A percentile compares a stretch with the other conserved stretches of the same genome.
phyloP scores from a whole-genome alignment of 2,797 vertebrate genomes.

The Petrocephalus schoutedeni region DNA sequence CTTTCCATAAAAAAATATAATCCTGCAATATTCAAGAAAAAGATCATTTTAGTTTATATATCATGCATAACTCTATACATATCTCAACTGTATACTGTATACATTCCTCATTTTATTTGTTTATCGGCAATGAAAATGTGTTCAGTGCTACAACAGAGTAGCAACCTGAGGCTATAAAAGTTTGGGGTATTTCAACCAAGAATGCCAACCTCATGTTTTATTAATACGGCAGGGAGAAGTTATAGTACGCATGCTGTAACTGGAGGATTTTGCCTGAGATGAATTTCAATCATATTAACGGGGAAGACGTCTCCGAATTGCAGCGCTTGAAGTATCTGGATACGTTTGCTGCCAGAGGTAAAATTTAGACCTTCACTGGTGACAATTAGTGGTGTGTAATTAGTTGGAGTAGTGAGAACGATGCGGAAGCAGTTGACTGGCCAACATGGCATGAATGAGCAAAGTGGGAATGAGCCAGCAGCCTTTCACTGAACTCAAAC shows the following conservation, averaged over 20 bases:
- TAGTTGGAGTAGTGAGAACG: slow-evolving; percentile 33
- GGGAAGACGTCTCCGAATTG: neutral
- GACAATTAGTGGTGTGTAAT: slow-evolving; percentile 39
- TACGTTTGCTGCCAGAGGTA: neutral
- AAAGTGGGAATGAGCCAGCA: slow-evolving; percentile 15
- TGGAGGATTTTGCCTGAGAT: neutral
- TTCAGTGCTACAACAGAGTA: neutral
- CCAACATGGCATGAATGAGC: slow-evolving; percentile 31
- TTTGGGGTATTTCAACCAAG: neutral
- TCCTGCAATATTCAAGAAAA: neutral
- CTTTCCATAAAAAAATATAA: neutral
- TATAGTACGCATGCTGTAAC: neutral
- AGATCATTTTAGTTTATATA: neutral
- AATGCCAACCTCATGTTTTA: slow-evolving; percentile 12
- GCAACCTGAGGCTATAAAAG: neutral
- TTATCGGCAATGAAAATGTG: neutral
- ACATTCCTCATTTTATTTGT: neutral
- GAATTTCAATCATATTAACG: neutral
- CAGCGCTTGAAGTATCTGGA: neutral
- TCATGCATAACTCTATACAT: neutral
- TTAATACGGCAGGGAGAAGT: neutral
- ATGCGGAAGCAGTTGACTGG: slow-evolving; percentile 31
- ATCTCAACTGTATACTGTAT: neutral
- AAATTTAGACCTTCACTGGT: neutral
- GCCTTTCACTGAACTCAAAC: slow-evolving; percentile 20